Evolutionary conservation across 2,888 invertebrate species (phyloP), one percentile per base, ranked within the genome.

Genomic region (Ophion ellenae): DNA sequence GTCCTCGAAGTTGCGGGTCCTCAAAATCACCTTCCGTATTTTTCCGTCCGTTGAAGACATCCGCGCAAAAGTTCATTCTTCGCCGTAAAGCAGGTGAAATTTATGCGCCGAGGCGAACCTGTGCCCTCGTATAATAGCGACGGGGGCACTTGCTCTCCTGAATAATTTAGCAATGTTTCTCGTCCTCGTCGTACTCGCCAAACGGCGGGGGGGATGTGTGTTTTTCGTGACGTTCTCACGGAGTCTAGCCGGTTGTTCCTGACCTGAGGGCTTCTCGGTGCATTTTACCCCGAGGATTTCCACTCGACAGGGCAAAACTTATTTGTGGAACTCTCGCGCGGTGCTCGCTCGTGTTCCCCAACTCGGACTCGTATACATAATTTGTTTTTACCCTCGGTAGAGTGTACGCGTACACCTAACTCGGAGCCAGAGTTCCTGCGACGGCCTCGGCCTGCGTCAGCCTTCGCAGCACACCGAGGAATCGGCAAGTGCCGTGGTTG

Each of bases 11-110:
- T 47, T 2, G 3, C 14, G 47, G 0, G 47, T 47, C 47, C 47
- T 47, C 47, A 14, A 11, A 47, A 47, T 47, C 2, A 53, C 5
- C 11, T 53, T 53, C 11, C 53, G 5, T 17, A 14, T 53, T 17
- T 53, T 53, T 53, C 14, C 17, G 14, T 53, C 53, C 53, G 17
- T 53, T 17, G 17, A 53, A 53, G 17, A 17, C 53, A 17, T 53
- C 5, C 53, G 53, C 17, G 66, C 57, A 40, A 36, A 32, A 67
- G 57, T 67, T 57, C 32, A 24, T 47, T 28, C 11, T n/a, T 67
- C 61, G 67, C 11, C 61, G 9, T n/a, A 77, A 81, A 63, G 83
- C 91, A 89, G 90, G 91, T 90, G 89, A 88, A 86, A 79, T 88
- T 87, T 86, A 87, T 87, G 87, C 87, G 64, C 36, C 81, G 61